Percentiles rank a stretch among this genome's conserved stretches.
Evolutionary conservation across 2,113 vertebrate species (phyloP).

Genomic region (Equus przewalskii): DNA sequence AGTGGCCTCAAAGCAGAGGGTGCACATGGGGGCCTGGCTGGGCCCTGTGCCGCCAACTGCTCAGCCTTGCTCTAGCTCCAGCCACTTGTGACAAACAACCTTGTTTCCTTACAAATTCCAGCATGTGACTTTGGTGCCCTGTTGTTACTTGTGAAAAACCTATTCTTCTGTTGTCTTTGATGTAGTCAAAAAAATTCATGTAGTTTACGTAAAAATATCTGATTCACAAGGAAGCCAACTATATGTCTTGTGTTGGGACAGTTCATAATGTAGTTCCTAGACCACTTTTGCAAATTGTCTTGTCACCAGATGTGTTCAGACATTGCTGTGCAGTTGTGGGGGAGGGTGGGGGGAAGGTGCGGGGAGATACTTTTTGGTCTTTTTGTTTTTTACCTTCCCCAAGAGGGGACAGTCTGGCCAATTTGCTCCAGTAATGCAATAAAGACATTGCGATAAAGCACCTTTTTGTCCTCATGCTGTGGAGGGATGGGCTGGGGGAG

Average conservation of each 20-base stretch:
- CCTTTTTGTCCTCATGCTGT: conserved; percentile 71
- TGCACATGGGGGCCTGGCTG: neutral
- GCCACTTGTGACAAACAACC: conserved; percentile 75
- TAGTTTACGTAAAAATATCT: conserved; percentile 89
- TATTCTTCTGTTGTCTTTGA: conserved; percentile 90
- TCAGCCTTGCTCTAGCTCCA: conserved; percentile 63
- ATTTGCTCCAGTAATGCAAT: conserved; percentile 91
- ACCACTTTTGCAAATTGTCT: conserved; percentile 90
- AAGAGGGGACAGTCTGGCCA: conserved; percentile 89
- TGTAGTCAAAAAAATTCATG: conserved; percentile 89
- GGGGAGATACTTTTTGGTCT: conserved; percentile 54
- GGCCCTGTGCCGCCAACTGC: conserved; percentile 45
- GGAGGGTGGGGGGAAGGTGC: conserved; percentile 76
- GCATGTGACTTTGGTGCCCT: conserved; percentile 92
- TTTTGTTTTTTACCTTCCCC: conserved; percentile 89
- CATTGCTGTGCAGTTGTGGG: conserved; percentile 89
- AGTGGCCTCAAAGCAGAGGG: conserved; percentile 39
- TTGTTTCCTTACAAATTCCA: conserved; percentile 88
- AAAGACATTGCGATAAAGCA: conserved; percentile 91
- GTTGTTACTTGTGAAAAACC: conserved; percentile 91
- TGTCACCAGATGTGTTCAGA: conserved; percentile 89
- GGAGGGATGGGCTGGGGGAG: neutral
- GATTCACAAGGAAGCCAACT: conserved; percentile 90
- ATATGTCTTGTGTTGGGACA: conserved; percentile 87
- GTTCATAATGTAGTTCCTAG: conserved; percentile 91